phyloP scores from a whole-genome alignment of 2,888 invertebrate genomes.

The Drosophila tanythrix region DNA sequence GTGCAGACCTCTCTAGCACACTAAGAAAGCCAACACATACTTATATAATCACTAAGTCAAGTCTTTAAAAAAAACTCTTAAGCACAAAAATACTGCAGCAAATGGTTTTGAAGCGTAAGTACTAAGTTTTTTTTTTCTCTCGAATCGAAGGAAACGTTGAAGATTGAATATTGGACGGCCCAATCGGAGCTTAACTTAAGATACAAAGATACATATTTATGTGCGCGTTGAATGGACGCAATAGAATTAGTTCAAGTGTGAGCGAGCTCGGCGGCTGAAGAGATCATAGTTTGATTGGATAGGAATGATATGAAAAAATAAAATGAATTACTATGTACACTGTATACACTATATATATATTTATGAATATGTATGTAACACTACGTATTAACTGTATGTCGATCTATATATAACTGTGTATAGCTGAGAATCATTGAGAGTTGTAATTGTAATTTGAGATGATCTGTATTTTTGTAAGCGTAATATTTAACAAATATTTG shows the following conservation, averaged over 20 bases:
- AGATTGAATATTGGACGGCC: neutral
- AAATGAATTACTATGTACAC: constrained; percentile 41
- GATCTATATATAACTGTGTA: constrained; percentile 69
- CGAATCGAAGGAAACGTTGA: constrained; percentile 8
- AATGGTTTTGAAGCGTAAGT: constrained; percentile 26
- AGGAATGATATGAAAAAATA: constrained; percentile 16
- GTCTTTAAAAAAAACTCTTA: constrained; percentile 7
- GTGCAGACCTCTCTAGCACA: constrained; percentile 32
- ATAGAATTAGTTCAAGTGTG: neutral
- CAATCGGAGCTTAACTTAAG: neutral
- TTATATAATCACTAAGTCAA: constrained; percentile 25
- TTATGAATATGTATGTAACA: constrained; percentile 51
- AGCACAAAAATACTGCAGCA: constrained; percentile 45
- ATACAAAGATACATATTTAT: constrained; percentile 1
- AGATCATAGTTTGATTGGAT: constrained; percentile 38
- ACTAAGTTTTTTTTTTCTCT: constrained; percentile 34
- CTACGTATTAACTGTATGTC: constrained; percentile 55
- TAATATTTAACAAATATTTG: constrained; percentile 57
- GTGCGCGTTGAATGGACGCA: neutral
- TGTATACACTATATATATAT: constrained; percentile 57
- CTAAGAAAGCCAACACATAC: constrained; percentile 10
- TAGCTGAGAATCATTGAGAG: constrained; percentile 72
- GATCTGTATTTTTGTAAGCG: constrained; percentile 79
- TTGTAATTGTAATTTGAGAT: constrained; percentile 71
- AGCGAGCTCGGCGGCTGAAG: constrained; percentile 11